Percentiles rank a stretch among this genome's conserved stretches.
Conservation (phyloP, 2,797 vertebrate genomes). For the Halcyon leucocephala region DNA sequence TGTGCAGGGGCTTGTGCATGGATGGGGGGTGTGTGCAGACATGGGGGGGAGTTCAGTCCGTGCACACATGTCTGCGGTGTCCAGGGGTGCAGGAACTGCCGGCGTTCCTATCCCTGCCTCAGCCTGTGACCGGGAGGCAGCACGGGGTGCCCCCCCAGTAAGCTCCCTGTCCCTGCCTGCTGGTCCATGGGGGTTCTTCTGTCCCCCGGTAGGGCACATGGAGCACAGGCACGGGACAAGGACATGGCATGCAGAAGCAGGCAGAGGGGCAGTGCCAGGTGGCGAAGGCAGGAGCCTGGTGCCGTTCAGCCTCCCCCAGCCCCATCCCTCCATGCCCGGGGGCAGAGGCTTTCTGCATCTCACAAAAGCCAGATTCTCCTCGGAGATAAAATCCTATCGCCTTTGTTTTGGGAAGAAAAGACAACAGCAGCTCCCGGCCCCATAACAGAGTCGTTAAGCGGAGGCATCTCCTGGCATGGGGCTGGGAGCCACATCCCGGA, state of each 20-base stretch:
- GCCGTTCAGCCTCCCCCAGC: neutral
- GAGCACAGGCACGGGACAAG: neutral
- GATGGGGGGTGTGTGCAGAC: neutral
- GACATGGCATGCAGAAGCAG: neutral
- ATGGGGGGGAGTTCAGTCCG: fast-evolving
- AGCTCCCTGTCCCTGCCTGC: neutral
- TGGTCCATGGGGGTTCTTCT: neutral
- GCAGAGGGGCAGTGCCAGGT: neutral
- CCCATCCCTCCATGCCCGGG: neutral
- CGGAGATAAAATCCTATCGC: slow-evolving; percentile 32
- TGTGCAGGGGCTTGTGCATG: neutral
- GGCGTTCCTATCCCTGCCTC: too few species aligned
- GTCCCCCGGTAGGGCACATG: neutral
- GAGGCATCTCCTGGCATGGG: neutral
- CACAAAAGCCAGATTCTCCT: slow-evolving; percentile 38
- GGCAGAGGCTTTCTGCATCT: slow-evolving; percentile 14
- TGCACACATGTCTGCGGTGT: neutral
- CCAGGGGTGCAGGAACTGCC: neutral
- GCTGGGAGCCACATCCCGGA: neutral
- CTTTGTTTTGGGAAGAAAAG: slow-evolving; percentile 47
- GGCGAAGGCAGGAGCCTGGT: neutral
- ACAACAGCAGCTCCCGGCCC: slow-evolving; percentile 1
- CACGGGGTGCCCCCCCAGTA: neutral
- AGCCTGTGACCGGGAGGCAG: neutral
- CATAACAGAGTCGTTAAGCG: slow-evolving; percentile 12